A percentile compares a stretch with the other conserved stretches of the same genome.
These are phyloP conservation scores for Bathynomus jamesi DNA, from an alignment of 1,140 invertebrate genomes.

Conservation along the genomic window DNA sequence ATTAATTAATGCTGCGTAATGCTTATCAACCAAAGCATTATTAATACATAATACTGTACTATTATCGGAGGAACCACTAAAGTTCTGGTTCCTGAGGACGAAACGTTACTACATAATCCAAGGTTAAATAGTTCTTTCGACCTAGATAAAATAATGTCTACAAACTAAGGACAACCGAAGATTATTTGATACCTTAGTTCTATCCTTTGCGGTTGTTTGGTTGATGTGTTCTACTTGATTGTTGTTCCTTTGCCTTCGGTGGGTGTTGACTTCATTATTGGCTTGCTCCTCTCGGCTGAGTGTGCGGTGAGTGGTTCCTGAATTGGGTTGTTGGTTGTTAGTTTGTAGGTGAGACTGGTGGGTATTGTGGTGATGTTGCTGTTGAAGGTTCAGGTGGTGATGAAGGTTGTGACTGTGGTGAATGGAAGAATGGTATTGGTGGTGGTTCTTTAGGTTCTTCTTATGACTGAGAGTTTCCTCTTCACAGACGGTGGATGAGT, in stretches of 20 bases:
- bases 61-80: no score
- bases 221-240: neutral
- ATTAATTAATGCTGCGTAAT: no score
- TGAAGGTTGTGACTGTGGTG: slow-evolving; percentile 5
- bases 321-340: neutral
- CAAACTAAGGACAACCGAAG: no score
- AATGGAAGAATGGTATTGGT: neutral
- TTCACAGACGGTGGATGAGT: neutral
- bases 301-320: neutral
- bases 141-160: no score
- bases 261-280: slow-evolving; percentile 11
- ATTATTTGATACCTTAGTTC: neutral
- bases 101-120: no score
- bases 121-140: no score
- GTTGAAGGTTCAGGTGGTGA: slow-evolving; percentile 1
- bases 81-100: no score
- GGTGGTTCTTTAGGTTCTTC: neutral
- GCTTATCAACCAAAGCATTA: no score
- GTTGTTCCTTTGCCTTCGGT: neutral
- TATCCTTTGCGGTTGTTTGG: neutral
- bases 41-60: no score
- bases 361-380: neutral
- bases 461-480: slow-evolving; percentile 2
- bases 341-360: neutral
- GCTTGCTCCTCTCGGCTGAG: slow-evolving; percentile 22